Evolutionary conservation across 2,797 vertebrate genomes (phyloP).

Genomic region (Natrix natrix): DNA sequence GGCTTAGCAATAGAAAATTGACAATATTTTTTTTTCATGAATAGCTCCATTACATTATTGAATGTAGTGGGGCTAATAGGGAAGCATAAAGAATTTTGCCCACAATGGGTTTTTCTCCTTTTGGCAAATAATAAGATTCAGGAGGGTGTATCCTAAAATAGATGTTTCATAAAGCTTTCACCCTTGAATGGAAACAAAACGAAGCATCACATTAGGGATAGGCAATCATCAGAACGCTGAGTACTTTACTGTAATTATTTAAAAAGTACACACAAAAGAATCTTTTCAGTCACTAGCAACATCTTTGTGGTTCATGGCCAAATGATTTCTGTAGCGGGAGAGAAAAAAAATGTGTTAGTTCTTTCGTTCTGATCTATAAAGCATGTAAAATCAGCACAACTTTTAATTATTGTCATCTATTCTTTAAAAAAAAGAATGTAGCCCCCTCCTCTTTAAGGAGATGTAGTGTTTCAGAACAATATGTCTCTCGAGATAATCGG

Average conservation of each 20-base stretch:
- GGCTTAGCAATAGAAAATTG: slow-evolving; percentile 64
- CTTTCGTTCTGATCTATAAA: slow-evolving; percentile 50
- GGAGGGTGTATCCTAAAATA: slow-evolving; percentile 69
- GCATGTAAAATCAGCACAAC: slow-evolving; percentile 51
- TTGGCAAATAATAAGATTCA: slow-evolving; percentile 65
- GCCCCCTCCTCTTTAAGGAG: not conserved
- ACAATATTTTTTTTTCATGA: slow-evolving; percentile 64
- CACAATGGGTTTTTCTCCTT: slow-evolving; percentile 46
- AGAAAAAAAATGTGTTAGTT: slow-evolving; percentile 47
- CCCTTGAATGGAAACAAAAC: slow-evolving; percentile 65
- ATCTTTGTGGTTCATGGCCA: slow-evolving; percentile 57
- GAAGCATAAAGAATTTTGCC: slow-evolving; percentile 56
- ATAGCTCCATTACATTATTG: slow-evolving; percentile 66
- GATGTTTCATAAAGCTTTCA: slow-evolving; percentile 67
- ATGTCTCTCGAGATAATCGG: slow-evolving; percentile 51
- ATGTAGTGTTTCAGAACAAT: slow-evolving; percentile 21
- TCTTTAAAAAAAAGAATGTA: not conserved
- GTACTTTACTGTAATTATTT: slow-evolving; percentile 65
- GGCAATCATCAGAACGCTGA: slow-evolving; percentile 65
- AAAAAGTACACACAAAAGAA: slow-evolving; percentile 58
- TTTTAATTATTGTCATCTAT: slow-evolving; percentile 55
- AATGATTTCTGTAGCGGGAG: slow-evolving; percentile 58
- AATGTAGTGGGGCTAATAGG: slow-evolving; percentile 61
- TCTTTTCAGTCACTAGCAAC: slow-evolving; percentile 63
- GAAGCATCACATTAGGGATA: slow-evolving; percentile 63